Evolutionary conservation across 2,888 invertebrate genomes (phyloP).

Genomic region (Amblyjoppa proteus): DNA sequence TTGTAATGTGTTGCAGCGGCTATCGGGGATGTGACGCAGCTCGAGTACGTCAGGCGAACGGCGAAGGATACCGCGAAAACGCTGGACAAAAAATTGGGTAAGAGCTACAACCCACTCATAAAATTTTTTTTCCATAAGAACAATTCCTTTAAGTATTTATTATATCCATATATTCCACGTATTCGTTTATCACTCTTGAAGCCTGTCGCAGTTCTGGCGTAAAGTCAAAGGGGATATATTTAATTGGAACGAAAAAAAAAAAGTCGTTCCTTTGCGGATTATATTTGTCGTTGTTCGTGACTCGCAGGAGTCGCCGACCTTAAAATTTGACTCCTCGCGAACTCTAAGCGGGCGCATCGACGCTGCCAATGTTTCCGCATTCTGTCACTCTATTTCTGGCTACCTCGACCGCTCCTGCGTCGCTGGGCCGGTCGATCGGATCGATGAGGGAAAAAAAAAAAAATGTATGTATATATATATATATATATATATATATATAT

Average conservation of each 20-base stretch:
- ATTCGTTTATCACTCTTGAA: not conserved
- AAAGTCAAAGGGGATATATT: not conserved
- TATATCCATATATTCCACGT: not conserved
- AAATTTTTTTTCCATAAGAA: not conserved
- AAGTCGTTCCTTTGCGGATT: not conserved
- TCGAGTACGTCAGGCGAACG: conserved; percentile 74
- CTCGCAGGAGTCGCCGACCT: conserved; percentile 55
- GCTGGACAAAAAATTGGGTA: conserved; percentile 77
- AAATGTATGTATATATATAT: too few relatives aligned
- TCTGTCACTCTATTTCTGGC: conserved; percentile 76
- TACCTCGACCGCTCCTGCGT: conserved; percentile 53
- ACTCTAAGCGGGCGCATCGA: conserved; percentile 63
- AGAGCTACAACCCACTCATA: conserved; percentile 73
- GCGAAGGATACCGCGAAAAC: conserved; percentile 71
- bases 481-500: too few relatives aligned
- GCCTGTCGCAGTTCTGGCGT: not conserved
- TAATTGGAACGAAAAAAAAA: not conserved
- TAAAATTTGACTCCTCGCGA: conserved; percentile 64
- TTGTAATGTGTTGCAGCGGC: conserved; percentile 73
- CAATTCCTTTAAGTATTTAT: too few relatives aligned
- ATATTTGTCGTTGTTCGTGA: conserved; percentile 8
- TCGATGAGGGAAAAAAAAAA: conserved; percentile 14
- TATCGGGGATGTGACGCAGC: conserved; percentile 72
- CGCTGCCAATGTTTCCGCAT: conserved; percentile 77
- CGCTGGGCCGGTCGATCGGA: conserved; percentile 27